Evolutionary conservation across 2,888 invertebrate species (phyloP), one percentile per base, ranked within the genome.

Genomic region (Hypena proboscidalis): DNA sequence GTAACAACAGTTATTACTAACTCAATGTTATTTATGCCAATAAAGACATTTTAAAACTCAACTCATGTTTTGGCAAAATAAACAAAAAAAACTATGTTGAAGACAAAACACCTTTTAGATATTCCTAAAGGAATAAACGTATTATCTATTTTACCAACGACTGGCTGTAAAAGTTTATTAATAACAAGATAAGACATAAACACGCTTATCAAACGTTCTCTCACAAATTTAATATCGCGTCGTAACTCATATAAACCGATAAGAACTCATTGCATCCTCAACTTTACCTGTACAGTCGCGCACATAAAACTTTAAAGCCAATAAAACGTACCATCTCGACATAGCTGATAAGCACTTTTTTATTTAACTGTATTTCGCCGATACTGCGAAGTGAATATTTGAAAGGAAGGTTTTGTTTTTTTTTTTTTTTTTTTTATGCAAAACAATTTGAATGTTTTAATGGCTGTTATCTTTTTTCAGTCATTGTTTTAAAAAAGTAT

Each of bases 281-380:
- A 17, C 78, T 48, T 69, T 49, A 64, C 37, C 35, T 26, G 68
- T 69, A 79, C 78, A 80, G 62, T 77, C 71, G 64, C 46, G 61
- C 69, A 61, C 80, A 77, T 87, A 85, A 86, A 88, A 86, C 73
- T 85, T 86, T 84, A 88, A 86, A 85, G 83, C 78, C 80, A 79
- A 81, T 88, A 83, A 86, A 85, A 80, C 62, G 68, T 74, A 72
- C 75, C 78, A 76, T 77, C 76, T 71, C 67, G 72, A 74, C 83
- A 82, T 77, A 78, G 79, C 80, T 83, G 87, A 87, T 87, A 86
- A 86, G 85, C 81, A 75, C 77, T 79, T 85, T 86, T 88, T 85
- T 85, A 83, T 81, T 82, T 75, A 70, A 77, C 76, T 78, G 77
- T 72, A 75, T 74, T 58, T 58, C 38, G 53, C 57, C 60, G 48